Evolutionary conservation across 2,888 invertebrate genomes (phyloP), one percentile per base, ranked within the genome.

Genomic region (Pantelozetes paolii): DNA sequence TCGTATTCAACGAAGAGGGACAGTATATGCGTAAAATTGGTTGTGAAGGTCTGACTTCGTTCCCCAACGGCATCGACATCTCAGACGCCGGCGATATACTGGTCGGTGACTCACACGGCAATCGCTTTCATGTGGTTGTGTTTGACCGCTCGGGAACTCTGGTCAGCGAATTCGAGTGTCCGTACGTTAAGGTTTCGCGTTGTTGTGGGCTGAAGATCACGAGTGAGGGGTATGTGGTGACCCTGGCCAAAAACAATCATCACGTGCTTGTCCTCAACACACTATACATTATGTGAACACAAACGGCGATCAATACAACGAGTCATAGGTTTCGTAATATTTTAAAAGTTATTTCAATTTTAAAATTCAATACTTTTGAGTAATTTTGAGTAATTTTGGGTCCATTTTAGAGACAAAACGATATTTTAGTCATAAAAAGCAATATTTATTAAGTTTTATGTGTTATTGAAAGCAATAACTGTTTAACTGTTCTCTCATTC

Each of bases 141-240:
- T 97, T 94, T 84, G 90, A 92, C 73, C 87, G 92, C 71, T 92
- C 93, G 80, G 95, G 79, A n/a, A 76, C 73, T 59, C 69, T 78
- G 48, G 57, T 78, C 45, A 76, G 77, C 36, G 83, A 69, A 79
- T 96, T 95, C 82, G 95, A 96, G 84, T 97, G 96, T 84, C 96
- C 96, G 72, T 93, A 95, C 82, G 94, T 96, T 76, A 96, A 97
- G 89, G 96, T 95, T 81, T 95, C 95, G 78, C 92, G 96, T 81
- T 97, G 96, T 86, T 97, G 96, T 83, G 96, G 96, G 77, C 86
- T 97, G 82, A 96, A 96, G 86, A 94, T 97, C 81, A 96, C 96
- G 75, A 92, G 93, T 26, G 95, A 96, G 84, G 96, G 96, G 79
- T 94, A 93, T 84, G 91, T 96, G 80, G 92, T 94, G 79, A 94